These are phyloP conservation scores for Sciaenops ocellatus DNA, from an alignment of 2,797 vertebrate genomes.

Conservation along the genomic window DNA sequence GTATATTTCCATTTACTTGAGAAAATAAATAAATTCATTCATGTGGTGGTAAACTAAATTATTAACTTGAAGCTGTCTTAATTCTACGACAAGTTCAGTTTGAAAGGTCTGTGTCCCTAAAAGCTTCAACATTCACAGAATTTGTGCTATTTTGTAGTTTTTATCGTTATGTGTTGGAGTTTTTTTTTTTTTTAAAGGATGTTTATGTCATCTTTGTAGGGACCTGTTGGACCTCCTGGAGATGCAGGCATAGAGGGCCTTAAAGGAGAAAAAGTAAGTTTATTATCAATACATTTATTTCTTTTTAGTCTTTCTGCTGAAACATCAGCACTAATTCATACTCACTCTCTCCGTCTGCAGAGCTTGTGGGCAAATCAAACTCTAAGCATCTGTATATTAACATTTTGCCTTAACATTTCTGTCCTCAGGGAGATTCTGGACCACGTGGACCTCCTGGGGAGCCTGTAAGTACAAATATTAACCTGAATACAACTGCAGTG, in stretches of 20 bases:
- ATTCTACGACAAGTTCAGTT: background rate
- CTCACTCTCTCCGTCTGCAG: background rate
- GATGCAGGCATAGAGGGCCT: constrained; percentile 84
- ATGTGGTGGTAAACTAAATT: background rate
- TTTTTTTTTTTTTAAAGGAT: background rate
- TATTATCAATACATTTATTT: background rate
- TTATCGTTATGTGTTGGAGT: background rate
- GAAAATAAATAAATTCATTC: background rate
- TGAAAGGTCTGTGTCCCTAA: background rate
- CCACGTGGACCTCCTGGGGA: constrained; percentile 87
- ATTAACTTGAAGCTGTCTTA: background rate
- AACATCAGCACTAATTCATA: background rate
- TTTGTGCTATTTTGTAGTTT: background rate
- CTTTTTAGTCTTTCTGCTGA: background rate
- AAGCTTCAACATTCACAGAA: background rate
- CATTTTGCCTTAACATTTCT: background rate
- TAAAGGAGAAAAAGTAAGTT: constrained; percentile 90
- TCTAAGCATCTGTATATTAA: background rate
- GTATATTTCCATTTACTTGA: no score
- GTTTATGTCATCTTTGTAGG: constrained; percentile 80
- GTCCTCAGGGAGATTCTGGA: constrained; percentile 85
- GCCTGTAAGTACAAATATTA: constrained; percentile 85
- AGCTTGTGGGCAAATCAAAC: background rate
- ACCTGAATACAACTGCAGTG: background rate
- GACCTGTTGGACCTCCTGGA: constrained; percentile 92